Percentiles rank a stretch among this genome's conserved stretches.
Evolutionary conservation across 2,888 invertebrate species (phyloP).

Genomic region (Entomobrya multifasciata): DNA sequence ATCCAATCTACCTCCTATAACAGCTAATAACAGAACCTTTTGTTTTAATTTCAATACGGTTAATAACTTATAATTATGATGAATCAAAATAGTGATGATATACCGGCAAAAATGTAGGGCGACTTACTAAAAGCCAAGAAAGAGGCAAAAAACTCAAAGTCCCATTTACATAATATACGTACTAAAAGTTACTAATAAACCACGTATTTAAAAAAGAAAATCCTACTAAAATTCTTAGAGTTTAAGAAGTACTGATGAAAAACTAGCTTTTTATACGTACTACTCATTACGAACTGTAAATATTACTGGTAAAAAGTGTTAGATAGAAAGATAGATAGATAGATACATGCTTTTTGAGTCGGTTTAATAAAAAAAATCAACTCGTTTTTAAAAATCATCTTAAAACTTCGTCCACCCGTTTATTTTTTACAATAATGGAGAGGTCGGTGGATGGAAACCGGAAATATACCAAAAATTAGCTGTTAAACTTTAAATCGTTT

Average conservation of each 20-base stretch:
- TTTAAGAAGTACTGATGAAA: constrained; percentile 11
- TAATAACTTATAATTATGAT: not conserved
- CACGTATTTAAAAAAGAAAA: not conserved
- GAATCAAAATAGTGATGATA: not conserved
- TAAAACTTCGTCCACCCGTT: not conserved
- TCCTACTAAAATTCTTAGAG: not conserved
- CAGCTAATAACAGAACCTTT: constrained; percentile 12
- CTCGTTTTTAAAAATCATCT: not conserved
- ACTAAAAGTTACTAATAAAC: constrained; percentile 39
- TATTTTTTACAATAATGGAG: not conserved
- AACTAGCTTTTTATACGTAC: constrained; percentile 30
- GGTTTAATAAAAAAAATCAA: not conserved
- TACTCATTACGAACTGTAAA: not conserved
- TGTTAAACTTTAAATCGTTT: not conserved
- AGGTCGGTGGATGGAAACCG: not conserved
- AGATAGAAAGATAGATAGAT: not conserved
- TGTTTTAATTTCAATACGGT: constrained; percentile 37
- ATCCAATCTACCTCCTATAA: constrained; percentile 49
- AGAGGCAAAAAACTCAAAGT: constrained; percentile 52
- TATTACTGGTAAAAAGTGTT: not conserved
- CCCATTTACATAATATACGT: constrained; percentile 62
- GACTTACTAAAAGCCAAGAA: not conserved
- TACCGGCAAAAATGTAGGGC: not conserved
- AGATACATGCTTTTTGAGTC: constrained; percentile 5
- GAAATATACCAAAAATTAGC: constrained; percentile 37